Conservation (phyloP, 2,113 vertebrate genomes). For the Pionites leucogaster region DNA sequence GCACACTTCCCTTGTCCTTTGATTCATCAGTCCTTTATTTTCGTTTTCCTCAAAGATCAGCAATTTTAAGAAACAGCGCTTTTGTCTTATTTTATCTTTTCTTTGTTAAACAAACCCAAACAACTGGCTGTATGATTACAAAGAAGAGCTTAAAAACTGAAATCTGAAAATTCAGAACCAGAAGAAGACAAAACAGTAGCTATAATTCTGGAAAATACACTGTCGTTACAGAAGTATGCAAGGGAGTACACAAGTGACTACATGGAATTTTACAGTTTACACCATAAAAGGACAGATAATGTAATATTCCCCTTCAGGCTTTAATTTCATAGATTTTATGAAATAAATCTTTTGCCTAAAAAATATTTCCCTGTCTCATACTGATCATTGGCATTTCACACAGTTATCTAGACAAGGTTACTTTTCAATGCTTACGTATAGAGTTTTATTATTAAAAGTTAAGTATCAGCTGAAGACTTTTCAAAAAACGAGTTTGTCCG, state of each 20-base stretch:
- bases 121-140: neutral
- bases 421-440: neutral
- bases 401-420: neutral
- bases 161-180: neutral
- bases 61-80: neutral
- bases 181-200: neutral
- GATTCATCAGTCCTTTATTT: neutral
- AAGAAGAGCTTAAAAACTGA: neutral
- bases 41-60: neutral
- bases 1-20: neutral
- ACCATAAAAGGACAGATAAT: neutral
- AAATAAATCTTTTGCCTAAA: neutral
- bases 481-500: neutral
- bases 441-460: neutral
- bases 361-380: neutral
- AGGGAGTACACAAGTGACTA: neutral
- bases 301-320: neutral
- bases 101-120: neutral
- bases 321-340: neutral
- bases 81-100: neutral
- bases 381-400: neutral
- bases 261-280: neutral
- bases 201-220: neutral
- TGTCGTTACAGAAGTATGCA: fast-evolving
- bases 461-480: neutral